A percentile compares a stretch with the other conserved stretches of the same genome.
Conservation (phyloP, 1,140 invertebrate genomes). For the Phthorimaea operculella region DNA sequence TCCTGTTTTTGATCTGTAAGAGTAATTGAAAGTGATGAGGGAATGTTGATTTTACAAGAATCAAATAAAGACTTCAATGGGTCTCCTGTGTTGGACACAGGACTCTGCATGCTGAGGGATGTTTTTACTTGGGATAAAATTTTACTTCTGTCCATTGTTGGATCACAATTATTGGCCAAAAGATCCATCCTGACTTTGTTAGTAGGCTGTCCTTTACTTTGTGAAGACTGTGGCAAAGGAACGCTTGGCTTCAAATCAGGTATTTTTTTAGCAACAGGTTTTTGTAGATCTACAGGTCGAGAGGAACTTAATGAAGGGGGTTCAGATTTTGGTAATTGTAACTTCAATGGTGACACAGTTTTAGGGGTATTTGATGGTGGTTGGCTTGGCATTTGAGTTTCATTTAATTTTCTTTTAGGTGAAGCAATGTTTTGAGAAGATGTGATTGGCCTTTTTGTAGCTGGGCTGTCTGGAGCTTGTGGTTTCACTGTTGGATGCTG, state of each 20-base stretch:
- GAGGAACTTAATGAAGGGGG: conserved; percentile 12
- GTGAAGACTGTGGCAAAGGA: conserved; percentile 22
- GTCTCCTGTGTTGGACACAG: conserved; percentile 46
- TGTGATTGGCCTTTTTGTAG: conserved; percentile 35
- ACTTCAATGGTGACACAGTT: conserved; percentile 50
- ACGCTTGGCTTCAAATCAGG: conserved; percentile 55
- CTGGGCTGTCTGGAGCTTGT: conserved; percentile 26
- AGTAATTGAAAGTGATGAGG: conserved; percentile 70
- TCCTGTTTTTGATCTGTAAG: conserved; percentile 67
- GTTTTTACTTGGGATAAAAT: conserved; percentile 58
- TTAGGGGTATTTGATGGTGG: conserved; percentile 29
- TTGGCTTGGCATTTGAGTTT: conserved; percentile 9
- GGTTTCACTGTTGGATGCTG: conserved; percentile 17
- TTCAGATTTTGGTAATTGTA: conserved; percentile 51
- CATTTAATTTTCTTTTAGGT: conserved; percentile 44
- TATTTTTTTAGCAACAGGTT: conserved; percentile 45
- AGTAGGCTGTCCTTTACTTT: conserved; percentile 37
- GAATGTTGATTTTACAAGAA: conserved; percentile 71
- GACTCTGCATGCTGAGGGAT: conserved; percentile 31
- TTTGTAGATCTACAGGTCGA: conserved; percentile 34
- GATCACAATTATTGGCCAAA: conserved; percentile 59
- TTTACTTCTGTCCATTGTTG: conserved; percentile 57
- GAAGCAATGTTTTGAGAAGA: conserved; percentile 31
- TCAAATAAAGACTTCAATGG: conserved; percentile 69
- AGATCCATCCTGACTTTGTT: conserved; percentile 60